phyloP scores from a whole-genome alignment of 2,113 vertebrate species.

The Puffinus mauretanicus region DNA sequence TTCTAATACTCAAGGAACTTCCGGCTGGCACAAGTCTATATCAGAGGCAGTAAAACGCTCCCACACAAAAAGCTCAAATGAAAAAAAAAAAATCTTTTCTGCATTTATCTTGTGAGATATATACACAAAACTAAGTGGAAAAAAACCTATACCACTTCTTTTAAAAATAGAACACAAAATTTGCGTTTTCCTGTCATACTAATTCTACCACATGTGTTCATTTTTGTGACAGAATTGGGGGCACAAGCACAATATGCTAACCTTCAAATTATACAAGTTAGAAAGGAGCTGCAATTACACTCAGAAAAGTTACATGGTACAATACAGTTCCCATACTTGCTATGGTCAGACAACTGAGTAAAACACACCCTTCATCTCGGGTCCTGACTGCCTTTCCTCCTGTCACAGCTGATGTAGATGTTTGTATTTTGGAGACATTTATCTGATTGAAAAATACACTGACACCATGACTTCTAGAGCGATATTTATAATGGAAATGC shows the following conservation, averaged over 20 bases:
- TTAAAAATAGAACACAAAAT: not conserved
- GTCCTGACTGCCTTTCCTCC: too few relatives aligned
- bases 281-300: not conserved
- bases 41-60: not conserved
- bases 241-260: not conserved
- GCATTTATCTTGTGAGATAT: not conserved
- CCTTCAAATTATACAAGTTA: not conserved
- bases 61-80: not conserved
- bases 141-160: not conserved
- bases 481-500: not conserved
- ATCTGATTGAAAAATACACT: not conserved
- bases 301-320: too few relatives aligned
- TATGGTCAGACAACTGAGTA: not conserved
- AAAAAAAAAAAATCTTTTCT: not conserved
- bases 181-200: not conserved
- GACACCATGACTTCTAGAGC: not conserved
- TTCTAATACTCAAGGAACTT: not conserved
- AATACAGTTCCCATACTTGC: not conserved
- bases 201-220: not conserved
- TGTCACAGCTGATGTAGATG: not conserved
- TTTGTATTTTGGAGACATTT: not conserved
- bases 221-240: not conserved
- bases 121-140: not conserved
- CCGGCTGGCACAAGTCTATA: not conserved
- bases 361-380: not conserved